phyloP scores from a whole-genome alignment of 2,888 invertebrate genomes.

The Hecatera dysodea region DNA sequence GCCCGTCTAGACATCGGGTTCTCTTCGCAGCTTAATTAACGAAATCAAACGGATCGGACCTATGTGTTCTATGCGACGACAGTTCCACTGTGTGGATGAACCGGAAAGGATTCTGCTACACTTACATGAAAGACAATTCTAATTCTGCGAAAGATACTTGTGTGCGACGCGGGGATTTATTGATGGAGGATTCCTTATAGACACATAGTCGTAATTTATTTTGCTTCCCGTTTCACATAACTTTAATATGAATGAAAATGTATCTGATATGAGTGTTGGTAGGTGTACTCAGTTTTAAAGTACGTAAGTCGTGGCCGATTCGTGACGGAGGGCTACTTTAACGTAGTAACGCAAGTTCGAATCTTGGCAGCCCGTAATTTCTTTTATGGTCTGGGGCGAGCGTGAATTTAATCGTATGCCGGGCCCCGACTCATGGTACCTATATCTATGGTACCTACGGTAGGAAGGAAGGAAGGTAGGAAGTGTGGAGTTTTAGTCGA shows the following conservation, averaged over 20 bases:
- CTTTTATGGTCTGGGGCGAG: neutral
- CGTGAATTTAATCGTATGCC: neutral
- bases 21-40: conserved; percentile 72
- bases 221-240: neutral
- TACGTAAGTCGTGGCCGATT: no score
- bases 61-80: conserved; percentile 54
- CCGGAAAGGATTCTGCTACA: neutral
- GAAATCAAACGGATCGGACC: conserved; percentile 69
- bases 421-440: neutral
- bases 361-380: no score
- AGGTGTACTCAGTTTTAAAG: neutral
- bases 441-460: no score
- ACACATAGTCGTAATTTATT: neutral
- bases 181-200: neutral
- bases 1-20: conserved; percentile 73
- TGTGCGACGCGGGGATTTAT: neutral
- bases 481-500: neutral
- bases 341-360: no score
- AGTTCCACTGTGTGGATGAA: conserved; percentile 7
- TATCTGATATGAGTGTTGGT: neutral
- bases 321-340: no score
- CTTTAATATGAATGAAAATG: neutral
- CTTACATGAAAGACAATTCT: neutral
- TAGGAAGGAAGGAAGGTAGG: no score
- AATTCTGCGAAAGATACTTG: neutral